phyloP scores from a whole-genome alignment of 2,888 invertebrate genomes.

The Trissolcus brochymenae region DNA sequence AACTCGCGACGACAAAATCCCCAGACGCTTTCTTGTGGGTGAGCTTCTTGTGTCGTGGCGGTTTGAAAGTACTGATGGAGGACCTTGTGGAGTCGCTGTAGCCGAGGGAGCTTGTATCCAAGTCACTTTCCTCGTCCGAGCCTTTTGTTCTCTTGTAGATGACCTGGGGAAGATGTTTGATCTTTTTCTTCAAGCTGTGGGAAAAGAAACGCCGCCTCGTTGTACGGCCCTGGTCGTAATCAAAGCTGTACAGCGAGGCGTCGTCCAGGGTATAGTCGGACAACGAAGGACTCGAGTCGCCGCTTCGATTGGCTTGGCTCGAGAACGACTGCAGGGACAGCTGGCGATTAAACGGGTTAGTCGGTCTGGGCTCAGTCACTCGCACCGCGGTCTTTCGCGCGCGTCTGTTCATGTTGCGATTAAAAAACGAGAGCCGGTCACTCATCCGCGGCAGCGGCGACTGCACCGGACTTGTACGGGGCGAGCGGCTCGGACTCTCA shows the following conservation, averaged over 20 bases:
- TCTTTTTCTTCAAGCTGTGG: conserved; percentile 80
- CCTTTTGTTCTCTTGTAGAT: conserved; percentile 12
- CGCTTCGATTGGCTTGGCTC: conserved; percentile 41
- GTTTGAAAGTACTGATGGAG: conserved; percentile 61
- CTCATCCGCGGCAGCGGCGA: conserved; percentile 57
- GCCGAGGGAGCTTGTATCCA: conserved; percentile 68
- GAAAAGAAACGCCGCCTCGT: conserved; percentile 78
- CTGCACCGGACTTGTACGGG: conserved; percentile 55
- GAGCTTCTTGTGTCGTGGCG: conserved; percentile 62
- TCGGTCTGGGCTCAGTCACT: conserved; percentile 59
- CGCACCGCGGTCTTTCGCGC: conserved; percentile 55
- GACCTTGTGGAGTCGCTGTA: conserved; percentile 64
- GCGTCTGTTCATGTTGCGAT: conserved; percentile 54
- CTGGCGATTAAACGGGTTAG: conserved; percentile 48
- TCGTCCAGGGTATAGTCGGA: conserved; percentile 73
- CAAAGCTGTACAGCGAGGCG: conserved; percentile 75
- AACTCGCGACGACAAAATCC: conserved; percentile 82
- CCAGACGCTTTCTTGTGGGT: conserved; percentile 76
- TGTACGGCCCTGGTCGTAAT: conserved; percentile 80
- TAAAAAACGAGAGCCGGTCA: conserved; percentile 50
- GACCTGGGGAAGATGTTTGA: conserved; percentile 81
- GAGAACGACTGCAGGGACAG: conserved; percentile 49
- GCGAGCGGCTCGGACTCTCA: conserved; percentile 65
- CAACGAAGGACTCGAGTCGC: conserved; percentile 64
- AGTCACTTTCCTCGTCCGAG: conserved; percentile 77